A percentile compares a stretch with the other conserved stretches of the same genome.
These are phyloP conservation scores for Nesidiocoris tenuis DNA, from an alignment of 2,888 invertebrate genomes.

Conservation along the genomic window DNA sequence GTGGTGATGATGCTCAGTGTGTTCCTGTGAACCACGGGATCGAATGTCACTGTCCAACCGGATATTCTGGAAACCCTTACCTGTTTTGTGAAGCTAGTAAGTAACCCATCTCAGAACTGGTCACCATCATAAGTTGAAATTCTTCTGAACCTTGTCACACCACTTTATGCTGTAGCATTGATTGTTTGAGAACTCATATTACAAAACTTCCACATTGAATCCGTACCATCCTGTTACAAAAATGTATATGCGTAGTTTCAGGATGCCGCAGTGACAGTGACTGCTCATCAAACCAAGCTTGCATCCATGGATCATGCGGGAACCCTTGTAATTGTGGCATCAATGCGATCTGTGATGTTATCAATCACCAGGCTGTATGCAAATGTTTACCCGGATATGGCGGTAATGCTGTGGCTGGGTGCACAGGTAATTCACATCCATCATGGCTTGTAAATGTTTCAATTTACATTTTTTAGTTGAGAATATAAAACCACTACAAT, in stretches of 20 bases:
- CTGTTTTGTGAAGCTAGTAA: conserved; percentile 67
- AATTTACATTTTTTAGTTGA: too few species aligned
- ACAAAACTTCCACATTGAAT: too few species aligned
- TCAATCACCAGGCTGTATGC: conserved; percentile 75
- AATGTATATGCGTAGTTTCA: conserved; percentile 59
- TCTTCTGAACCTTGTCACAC: too few species aligned
- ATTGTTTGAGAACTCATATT: too few species aligned
- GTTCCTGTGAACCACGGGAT: conserved; percentile 72
- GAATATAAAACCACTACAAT: too few species aligned
- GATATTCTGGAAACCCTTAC: conserved; percentile 75
- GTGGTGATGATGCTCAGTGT: conserved; percentile 80
- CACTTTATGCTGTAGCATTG: too few species aligned
- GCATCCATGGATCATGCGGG: conserved; percentile 72
- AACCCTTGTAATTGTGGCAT: conserved; percentile 77
- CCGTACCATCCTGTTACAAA: too few species aligned
- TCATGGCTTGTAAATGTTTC: too few species aligned
- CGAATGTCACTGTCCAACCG: conserved; percentile 72
- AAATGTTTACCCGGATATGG: conserved; percentile 79
- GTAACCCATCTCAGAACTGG: too few species aligned
- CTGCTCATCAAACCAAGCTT: conserved; percentile 72
- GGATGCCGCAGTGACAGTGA: conserved; percentile 72
- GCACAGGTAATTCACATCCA: conserved; percentile 58
- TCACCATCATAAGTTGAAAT: too few species aligned
- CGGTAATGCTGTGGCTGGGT: conserved; percentile 72
- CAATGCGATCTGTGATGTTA: conserved; percentile 78